Conservation (phyloP, 2,888 invertebrate genomes). For the Tenthredo livida region DNA sequence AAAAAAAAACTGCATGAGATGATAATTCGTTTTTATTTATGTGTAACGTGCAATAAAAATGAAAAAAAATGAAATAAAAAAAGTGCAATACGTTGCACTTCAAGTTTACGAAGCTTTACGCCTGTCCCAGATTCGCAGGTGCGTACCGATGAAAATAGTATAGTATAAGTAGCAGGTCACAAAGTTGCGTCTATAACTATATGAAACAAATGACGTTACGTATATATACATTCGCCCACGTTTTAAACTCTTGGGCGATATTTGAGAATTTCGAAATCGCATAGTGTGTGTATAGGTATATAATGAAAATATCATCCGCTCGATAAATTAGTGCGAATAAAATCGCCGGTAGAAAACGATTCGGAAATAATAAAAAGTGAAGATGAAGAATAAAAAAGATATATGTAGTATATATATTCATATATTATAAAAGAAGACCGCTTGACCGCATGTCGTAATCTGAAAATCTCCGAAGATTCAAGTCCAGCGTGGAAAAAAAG, state of each 20-base stretch:
- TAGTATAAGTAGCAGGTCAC: constrained; percentile 2
- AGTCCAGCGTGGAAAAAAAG: neutral
- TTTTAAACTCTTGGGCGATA: neutral
- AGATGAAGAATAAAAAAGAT: neutral
- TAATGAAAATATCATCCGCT: neutral
- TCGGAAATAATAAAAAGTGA: neutral
- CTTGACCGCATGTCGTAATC: neutral
- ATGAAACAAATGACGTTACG: constrained; percentile 32
- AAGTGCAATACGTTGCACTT: constrained; percentile 30
- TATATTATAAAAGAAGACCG: neutral
- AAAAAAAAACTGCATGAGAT: neutral
- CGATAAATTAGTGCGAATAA: neutral
- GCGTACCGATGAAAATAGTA: constrained; percentile 25
- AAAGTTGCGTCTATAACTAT: neutral
- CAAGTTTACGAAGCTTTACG: neutral
- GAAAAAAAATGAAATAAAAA: neutral
- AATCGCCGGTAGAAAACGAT: neutral
- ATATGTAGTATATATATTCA: neutral
- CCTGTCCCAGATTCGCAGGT: constrained; percentile 61
- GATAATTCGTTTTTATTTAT: neutral
- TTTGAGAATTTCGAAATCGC: neutral
- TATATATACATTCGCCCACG: neutral
- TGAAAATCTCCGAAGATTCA: neutral
- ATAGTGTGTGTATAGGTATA: too few relatives aligned
- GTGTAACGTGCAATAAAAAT: neutral